phyloP scores from a whole-genome alignment of 2,797 vertebrate species.

The Cossypha niveicapilla region DNA sequence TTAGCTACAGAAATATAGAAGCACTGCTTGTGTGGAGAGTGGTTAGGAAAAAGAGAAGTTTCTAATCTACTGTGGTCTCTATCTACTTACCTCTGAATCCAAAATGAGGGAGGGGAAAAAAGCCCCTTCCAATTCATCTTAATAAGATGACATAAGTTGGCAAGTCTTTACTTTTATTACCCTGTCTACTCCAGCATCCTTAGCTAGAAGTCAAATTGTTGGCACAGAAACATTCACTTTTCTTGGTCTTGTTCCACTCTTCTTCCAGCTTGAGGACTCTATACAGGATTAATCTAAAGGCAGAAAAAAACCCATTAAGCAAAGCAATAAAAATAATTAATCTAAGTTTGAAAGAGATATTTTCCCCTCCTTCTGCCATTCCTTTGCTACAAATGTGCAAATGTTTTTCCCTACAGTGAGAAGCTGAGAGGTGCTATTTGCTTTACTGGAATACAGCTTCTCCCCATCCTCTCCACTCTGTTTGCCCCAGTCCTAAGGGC shows the following conservation, averaged over 20 bases:
- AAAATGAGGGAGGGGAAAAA: not conserved
- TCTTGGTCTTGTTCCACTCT: not conserved
- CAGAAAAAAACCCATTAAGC: constrained; percentile 47
- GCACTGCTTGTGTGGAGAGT: not conserved
- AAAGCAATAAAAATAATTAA: constrained; percentile 69
- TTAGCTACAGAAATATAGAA: not conserved
- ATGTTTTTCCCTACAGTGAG: not conserved
- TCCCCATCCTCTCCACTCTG: not conserved
- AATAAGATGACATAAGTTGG: not conserved
- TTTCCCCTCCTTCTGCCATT: constrained; percentile 53
- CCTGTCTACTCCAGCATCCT: not conserved
- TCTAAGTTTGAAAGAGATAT: constrained; percentile 70
- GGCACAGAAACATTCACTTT: not conserved
- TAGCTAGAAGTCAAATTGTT: not conserved
- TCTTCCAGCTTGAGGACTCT: constrained; percentile 20
- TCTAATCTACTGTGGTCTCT: not conserved
- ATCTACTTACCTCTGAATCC: constrained; percentile 19
- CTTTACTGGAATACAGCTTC: not conserved
- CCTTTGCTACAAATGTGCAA: constrained; percentile 29
- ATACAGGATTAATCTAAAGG: constrained; percentile 37
- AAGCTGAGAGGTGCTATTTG: not conserved
- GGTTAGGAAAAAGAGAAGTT: not conserved
- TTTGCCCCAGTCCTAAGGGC: constrained; percentile 15
- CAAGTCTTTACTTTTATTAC: not conserved
- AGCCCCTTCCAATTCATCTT: not conserved